A percentile compares a stretch with the other conserved stretches of the same genome.
Conservation (phyloP, 1,140 invertebrate species). For the Catajapyx aquilonaris region DNA sequence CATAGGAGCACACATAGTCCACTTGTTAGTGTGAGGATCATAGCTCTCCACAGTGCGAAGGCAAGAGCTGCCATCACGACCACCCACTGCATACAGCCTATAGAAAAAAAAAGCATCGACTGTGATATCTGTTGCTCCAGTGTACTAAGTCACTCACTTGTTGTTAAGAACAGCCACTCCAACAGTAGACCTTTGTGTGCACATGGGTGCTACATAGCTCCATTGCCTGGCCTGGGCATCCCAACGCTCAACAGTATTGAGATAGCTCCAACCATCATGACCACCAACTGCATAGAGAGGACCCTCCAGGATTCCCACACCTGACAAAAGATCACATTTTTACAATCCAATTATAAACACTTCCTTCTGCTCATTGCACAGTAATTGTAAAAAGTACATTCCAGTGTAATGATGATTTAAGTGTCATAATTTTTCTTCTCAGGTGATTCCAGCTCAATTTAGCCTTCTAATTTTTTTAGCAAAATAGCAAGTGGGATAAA, state of each 20-base stretch:
- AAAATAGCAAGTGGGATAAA: too few species aligned
- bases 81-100: slow-evolving; percentile 76
- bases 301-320: slow-evolving; percentile 66
- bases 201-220: slow-evolving; percentile 74
- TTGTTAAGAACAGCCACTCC: slow-evolving; percentile 69
- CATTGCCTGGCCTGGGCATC: slow-evolving; percentile 65
- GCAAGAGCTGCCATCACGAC: slow-evolving; percentile 76
- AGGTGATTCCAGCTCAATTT: too few species aligned
- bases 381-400: too few species aligned
- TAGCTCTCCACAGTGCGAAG: slow-evolving; percentile 81
- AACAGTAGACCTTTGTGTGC: slow-evolving; percentile 61
- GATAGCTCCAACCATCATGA: slow-evolving; percentile 85
- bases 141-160: slow-evolving; percentile 30
- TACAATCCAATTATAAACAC: too few species aligned
- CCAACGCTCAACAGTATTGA: slow-evolving; percentile 81
- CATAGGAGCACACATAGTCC: slow-evolving; percentile 76
- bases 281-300: slow-evolving; percentile 87
- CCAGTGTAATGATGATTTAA: too few species aligned
- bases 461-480: too few species aligned
- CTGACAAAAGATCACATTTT: slow-evolving; percentile 27
- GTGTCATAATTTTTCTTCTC: too few species aligned
- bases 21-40: slow-evolving; percentile 74
- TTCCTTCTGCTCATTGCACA: too few species aligned
- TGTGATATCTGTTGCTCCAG: not conserved
- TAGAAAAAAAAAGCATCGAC: slow-evolving; percentile 11